Conservation (phyloP, 2,113 vertebrate genomes). For the Lates calcarifer region DNA sequence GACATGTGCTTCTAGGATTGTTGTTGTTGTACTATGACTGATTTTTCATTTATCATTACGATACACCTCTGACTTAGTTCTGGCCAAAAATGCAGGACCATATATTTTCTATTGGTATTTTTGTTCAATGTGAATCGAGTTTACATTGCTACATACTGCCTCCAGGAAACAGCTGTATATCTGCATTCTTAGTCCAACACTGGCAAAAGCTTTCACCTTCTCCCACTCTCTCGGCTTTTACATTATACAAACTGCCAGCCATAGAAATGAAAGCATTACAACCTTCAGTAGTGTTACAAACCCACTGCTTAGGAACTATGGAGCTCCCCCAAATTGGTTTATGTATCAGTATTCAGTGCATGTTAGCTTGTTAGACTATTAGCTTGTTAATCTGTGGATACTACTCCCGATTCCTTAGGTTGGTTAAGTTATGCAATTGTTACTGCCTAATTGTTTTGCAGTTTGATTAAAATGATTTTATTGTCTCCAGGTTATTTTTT, state of each 20-base stretch:
- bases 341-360: neutral
- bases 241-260: neutral
- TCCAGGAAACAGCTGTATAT: no score
- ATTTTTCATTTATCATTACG: slow-evolving; percentile 22
- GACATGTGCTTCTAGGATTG: slow-evolving; percentile 54
- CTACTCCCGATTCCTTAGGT: neutral
- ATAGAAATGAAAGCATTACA: neutral
- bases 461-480: no score
- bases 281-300: neutral
- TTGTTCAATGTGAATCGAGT: neutral
- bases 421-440: no score
- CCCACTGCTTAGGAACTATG: neutral
- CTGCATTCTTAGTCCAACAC: no score
- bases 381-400: no score
- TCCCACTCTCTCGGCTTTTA: neutral
- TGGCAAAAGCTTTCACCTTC: neutral
- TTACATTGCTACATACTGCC: neutral
- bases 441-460: no score
- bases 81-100: neutral
- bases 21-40: slow-evolving; percentile 40
- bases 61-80: neutral
- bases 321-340: neutral
- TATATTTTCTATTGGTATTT: neutral
- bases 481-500: no score
- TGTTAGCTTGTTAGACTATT: neutral